These are phyloP conservation scores for Platalea minor DNA, from an alignment of 2,797 vertebrate genomes.

Conservation along the genomic window DNA sequence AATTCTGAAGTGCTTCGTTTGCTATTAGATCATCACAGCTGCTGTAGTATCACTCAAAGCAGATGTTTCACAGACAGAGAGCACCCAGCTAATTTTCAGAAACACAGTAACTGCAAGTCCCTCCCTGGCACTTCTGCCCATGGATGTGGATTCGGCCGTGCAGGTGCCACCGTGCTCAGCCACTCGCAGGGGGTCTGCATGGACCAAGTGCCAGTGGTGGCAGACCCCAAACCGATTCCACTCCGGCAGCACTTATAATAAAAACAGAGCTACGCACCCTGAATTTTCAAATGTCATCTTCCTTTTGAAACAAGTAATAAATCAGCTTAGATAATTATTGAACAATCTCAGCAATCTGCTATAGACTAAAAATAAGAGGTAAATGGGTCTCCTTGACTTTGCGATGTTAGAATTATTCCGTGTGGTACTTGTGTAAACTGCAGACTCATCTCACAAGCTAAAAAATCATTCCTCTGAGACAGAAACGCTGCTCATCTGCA, in stretches of 20 bases:
- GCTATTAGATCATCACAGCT: conserved; percentile 77
- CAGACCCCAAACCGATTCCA: conserved; percentile 10
- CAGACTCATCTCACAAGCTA: background rate
- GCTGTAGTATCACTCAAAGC: conserved; percentile 73
- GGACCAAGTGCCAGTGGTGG: conserved; percentile 33
- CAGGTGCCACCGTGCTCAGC: conserved; percentile 48
- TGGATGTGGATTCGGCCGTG: background rate
- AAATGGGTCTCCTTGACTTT: background rate
- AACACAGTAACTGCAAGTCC: conserved; percentile 29
- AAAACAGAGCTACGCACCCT: background rate
- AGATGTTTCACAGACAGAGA: conserved; percentile 74
- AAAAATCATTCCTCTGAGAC: background rate
- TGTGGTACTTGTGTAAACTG: background rate
- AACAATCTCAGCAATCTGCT: background rate
- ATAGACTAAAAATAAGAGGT: background rate
- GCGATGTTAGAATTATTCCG: background rate
- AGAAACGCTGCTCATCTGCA: background rate
- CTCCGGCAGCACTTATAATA: background rate
- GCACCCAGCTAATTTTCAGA: conserved; percentile 55
- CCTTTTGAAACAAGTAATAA: background rate
- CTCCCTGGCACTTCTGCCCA: conserved; percentile 57
- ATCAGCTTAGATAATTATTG: conserved; percentile 12
- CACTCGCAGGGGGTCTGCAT: background rate
- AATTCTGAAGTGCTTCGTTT: conserved; percentile 74
- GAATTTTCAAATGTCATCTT: background rate